These are phyloP conservation scores for Oplegnathus fasciatus DNA, from an alignment of 2,113 vertebrate genomes.

Conservation along the genomic window DNA sequence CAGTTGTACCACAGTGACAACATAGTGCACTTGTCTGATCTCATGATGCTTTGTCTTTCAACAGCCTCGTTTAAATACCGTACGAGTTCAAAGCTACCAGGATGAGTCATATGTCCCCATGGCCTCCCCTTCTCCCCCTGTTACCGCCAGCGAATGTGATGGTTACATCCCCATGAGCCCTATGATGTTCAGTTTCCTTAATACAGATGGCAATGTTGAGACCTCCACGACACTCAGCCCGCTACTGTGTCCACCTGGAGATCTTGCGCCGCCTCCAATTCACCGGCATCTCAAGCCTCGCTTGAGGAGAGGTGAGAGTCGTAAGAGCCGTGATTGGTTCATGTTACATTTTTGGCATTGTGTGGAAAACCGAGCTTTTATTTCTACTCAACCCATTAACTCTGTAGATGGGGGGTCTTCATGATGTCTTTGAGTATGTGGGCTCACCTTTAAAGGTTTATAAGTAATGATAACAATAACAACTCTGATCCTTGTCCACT, in stretches of 20 bases:
- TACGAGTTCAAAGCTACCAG: conserved; percentile 61
- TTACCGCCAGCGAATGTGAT: conserved; percentile 78
- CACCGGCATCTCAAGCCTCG: conserved; percentile 96
- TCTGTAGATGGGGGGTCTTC: not conserved
- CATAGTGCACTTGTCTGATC: conserved; percentile 32
- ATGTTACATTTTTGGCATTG: not conserved
- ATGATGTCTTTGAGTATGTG: not conserved
- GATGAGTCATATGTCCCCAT: conserved; percentile 94
- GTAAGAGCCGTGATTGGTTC: not conserved
- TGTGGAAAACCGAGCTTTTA: not conserved
- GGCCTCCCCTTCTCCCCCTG: conserved; percentile 80
- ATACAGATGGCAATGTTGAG: conserved; percentile 76
- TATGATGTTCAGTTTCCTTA: conserved; percentile 71
- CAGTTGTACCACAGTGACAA: not conserved
- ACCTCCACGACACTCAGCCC: conserved; percentile 79
- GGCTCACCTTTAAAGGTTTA: not conserved
- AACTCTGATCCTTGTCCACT: not conserved
- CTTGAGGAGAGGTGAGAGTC: conserved; percentile 87
- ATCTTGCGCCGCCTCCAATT: conserved; percentile 92
- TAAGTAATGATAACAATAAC: not conserved
- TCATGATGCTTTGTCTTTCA: conserved; percentile 57
- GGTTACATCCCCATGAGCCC: conserved; percentile 97
- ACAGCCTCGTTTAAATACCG: conserved; percentile 81
- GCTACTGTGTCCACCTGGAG: conserved; percentile 80
- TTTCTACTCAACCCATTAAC: too few relatives aligned